Evolutionary conservation across 2,113 vertebrate genomes (phyloP), one percentile per base, ranked within the genome.

Genomic region (Sinocyclocheilus anshuiensis): DNA sequence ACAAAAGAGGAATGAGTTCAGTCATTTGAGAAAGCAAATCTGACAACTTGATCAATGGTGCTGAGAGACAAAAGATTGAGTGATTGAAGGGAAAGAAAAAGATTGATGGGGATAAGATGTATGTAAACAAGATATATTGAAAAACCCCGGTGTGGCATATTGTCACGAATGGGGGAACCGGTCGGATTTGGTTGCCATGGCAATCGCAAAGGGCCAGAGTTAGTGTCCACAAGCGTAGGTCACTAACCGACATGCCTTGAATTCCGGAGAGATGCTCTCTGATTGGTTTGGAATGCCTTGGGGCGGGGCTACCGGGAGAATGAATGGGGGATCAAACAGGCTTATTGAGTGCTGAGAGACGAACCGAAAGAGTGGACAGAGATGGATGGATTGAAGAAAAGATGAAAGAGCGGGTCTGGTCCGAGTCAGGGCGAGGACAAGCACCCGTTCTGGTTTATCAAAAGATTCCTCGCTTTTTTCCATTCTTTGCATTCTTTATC

Each of bases 281-380:
- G 91, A 94, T 94, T 92, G 93, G 94, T 86, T 86, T 82, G 84
- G 86, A 29, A 65, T 20, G 57, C 26, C n/a, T 57, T 77, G 81
- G 89, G 87, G 81, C 76, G 87, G 86, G 45, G 84, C 24, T 67
- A 87, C 85, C 83, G 89, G 20, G 39, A 26, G 16, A 22, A 85
- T 61, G 90, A 93, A 90, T 91, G 59, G 90, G 89, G 92, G 90
- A 87, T 93, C 91, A 92, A 89, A 88, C 90, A 88, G 91, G 92
- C 91, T 94, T 94, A 94, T 93, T 92, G 91, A 92, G 91, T n/a
- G 91, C 90, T 92, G 92, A 94, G 91, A 92, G 93, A 91, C 16
- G 77, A 88, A 92, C 91, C 87, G 90, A 71, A 48, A 55, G 3
- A 29, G 86, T 57, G 39, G 94, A 91, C 90, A 76, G 36, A 92